Evolutionary conservation across 1,140 invertebrate genomes (phyloP), one percentile per base, ranked within the genome.

Genomic region (Artemia franciscana): DNA sequence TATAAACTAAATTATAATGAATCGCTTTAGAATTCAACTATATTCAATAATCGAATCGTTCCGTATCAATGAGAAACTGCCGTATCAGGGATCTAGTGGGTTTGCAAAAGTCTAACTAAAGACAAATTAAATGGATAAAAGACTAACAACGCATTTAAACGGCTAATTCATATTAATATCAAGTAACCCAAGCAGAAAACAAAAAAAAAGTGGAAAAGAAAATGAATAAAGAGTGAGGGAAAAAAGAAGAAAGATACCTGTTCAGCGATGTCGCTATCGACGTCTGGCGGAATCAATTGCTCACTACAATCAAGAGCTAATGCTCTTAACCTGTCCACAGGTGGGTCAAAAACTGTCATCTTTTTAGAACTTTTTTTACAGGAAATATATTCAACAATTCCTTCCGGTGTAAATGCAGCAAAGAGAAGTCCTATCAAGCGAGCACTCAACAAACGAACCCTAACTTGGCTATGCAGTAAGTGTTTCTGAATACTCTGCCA

Each of bases 391-490:
- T 58, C 64, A 39, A 77, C 72, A 28, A 88, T 69, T 63, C 81
- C 78, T 5, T 79, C 75, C 4, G 76, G 70, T 65, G 85, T 77
- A 62, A 84, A 77, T 0, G 76, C 68, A 4, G 77, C 74, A 28
- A 93, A 74, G 58, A 91, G 74, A 24, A 81, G 76, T 3, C 83
- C 82, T 24, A 92, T 71, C 39, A 90, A 76, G 70, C 89, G 84
- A 2, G 80, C 77, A 12, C 86, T 78, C 61, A 78, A 78, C 57
- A 88, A 73, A 61, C 88, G 78, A 2, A 92, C 84, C 83, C 83
- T 85, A 30, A 78, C 72, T 69, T 86, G 84, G 18, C 80, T 77
- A 70, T 85, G 76, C 5, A 82, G 68, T 23, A 84, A 71, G 12
- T 73, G 71, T 60, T 79, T 76, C 64, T 74, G 67, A 60, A 71